Evolutionary conservation across 2,888 invertebrate genomes (phyloP).

Genomic region (Diaphora mendica): DNA sequence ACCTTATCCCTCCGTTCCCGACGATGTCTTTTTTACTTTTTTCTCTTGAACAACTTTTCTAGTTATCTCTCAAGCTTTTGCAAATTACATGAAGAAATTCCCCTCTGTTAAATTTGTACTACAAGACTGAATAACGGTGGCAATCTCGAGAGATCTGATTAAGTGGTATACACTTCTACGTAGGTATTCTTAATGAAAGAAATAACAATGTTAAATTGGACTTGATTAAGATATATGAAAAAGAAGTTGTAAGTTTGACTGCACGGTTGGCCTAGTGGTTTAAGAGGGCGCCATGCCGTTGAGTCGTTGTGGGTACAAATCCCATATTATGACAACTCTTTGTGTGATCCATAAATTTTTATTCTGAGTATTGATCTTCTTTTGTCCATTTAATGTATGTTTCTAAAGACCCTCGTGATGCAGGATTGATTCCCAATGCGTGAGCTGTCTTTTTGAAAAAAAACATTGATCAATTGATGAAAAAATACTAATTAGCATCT

Average conservation of each 20-base stretch:
- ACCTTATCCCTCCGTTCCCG: conserved; percentile 33
- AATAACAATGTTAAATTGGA: background rate
- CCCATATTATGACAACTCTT: too few species aligned
- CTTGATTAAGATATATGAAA: background rate
- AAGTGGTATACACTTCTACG: conserved; percentile 9
- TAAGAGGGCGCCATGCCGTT: too few species aligned
- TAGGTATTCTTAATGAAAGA: background rate
- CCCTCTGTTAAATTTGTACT: conserved; percentile 37
- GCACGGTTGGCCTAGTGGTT: too few species aligned
- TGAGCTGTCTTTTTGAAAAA: too few species aligned
- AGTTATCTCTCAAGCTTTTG: conserved; percentile 45
- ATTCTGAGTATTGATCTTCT: too few species aligned
- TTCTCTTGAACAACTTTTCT: conserved; percentile 45
- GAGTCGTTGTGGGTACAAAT: too few species aligned
- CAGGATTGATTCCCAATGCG: too few species aligned
- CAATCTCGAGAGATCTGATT: conserved; percentile 32
- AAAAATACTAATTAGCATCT: background rate
- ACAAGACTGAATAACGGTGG: conserved; percentile 36
- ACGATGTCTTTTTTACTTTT: conserved; percentile 29
- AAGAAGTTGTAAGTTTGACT: background rate
- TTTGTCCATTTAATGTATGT: too few species aligned
- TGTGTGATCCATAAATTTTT: too few species aligned
- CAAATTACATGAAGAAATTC: conserved; percentile 43
- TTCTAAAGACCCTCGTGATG: too few species aligned
- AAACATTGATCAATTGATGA: background rate